These are phyloP conservation scores for Ophraella communa DNA, from an alignment of 2,888 invertebrate species.

Conservation along the genomic window DNA sequence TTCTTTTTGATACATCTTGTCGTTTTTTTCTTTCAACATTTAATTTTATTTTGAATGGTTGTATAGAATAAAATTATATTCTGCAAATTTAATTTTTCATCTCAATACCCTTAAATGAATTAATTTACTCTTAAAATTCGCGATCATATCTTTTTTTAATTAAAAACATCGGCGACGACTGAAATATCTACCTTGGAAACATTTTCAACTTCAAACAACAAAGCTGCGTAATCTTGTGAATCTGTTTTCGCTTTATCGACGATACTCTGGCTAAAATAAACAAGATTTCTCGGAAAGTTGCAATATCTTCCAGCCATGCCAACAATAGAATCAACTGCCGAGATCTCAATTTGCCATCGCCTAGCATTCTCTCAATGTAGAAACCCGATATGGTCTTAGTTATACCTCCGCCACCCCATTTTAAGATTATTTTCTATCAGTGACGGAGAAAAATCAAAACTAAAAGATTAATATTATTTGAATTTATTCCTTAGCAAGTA, in stretches of 20 bases:
- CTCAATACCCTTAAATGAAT: not conserved
- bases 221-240: not conserved
- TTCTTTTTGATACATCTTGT: too few species aligned
- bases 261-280: slow-evolving; percentile 16
- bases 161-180: not conserved
- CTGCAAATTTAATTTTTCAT: too few species aligned
- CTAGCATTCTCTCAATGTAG: slow-evolving; percentile 15
- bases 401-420: slow-evolving; percentile 6
- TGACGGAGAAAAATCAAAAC: not conserved
- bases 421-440: slow-evolving; percentile 9
- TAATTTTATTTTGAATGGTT: too few species aligned
- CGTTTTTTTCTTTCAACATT: too few species aligned
- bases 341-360: slow-evolving; percentile 24
- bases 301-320: slow-evolving; percentile 18
- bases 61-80: not conserved
- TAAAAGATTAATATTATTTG: too few species aligned
- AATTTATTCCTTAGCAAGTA: too few species aligned
- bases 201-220: slow-evolving; percentile 6
- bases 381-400: slow-evolving; percentile 12
- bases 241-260: slow-evolving; percentile 15
- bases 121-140: not conserved
- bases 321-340: slow-evolving; percentile 18
- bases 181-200: not conserved
- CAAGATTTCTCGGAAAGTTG: slow-evolving; percentile 18
- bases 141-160: not conserved